Percentiles rank a stretch among this genome's conserved stretches.
Conservation (phyloP, 2,113 vertebrate genomes). For the Oreamnos americanus region DNA sequence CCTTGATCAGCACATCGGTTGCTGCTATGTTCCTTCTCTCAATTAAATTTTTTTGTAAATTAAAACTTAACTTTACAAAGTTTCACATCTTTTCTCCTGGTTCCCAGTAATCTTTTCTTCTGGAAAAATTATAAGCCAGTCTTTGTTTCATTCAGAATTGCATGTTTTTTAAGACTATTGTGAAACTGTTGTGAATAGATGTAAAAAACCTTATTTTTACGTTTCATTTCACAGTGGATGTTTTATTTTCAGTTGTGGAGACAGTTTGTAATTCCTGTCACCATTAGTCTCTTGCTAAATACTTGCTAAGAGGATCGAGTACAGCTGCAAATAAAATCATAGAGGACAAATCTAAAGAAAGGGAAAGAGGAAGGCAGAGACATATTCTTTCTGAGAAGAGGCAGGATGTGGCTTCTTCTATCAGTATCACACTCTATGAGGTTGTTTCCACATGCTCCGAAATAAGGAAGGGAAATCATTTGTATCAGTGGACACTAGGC, state of each 20-base stretch:
- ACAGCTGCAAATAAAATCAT: neutral
- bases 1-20: neutral
- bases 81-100: neutral
- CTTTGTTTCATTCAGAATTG: neutral
- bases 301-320: neutral
- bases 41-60: neutral
- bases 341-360: neutral
- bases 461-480: neutral
- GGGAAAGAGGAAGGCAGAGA: neutral
- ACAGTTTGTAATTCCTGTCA: neutral
- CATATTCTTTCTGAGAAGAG: neutral
- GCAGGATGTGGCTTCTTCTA: neutral
- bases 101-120: neutral
- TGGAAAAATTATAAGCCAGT: neutral
- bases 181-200: neutral
- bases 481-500: too few species aligned
- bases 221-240: slow-evolving; percentile 24
- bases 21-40: neutral
- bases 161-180: neutral
- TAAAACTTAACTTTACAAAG: neutral
- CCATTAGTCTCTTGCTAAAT: neutral
- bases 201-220: slow-evolving; percentile 5
- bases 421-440: accelerated
- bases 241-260: slow-evolving; percentile 18
- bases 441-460: neutral